A percentile compares a stretch with the other conserved stretches of the same genome.
Conservation (phyloP, 2,113 vertebrate genomes). For the Marcusenius ussheri region DNA sequence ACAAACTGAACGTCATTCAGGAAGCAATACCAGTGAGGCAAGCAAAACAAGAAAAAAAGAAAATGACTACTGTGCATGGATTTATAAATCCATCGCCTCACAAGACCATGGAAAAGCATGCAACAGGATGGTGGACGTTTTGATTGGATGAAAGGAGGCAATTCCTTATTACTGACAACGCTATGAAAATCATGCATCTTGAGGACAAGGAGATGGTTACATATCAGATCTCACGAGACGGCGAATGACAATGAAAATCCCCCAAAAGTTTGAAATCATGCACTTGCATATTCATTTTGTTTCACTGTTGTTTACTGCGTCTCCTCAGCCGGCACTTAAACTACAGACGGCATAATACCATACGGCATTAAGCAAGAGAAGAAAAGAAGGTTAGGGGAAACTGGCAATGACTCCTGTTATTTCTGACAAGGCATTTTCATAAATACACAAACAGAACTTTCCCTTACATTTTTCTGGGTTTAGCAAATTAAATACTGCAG, state of each 20-base stretch:
- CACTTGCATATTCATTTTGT: neutral
- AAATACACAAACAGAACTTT: neutral
- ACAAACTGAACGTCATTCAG: constrained; percentile 2
- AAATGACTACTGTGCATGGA: neutral
- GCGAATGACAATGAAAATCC: constrained; percentile 38
- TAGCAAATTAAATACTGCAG: neutral
- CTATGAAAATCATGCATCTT: neutral
- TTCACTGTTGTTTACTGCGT: neutral
- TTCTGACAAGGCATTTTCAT: neutral
- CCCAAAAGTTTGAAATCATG: constrained; percentile 49
- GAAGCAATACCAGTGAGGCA: neutral
- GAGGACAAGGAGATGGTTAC: neutral
- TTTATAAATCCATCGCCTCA: neutral
- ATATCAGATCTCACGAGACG: constrained; percentile 31
- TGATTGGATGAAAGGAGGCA: neutral
- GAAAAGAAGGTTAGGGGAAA: constrained; percentile 15
- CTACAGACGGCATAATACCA: neutral
- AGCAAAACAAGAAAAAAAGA: neutral
- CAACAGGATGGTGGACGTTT: constrained; percentile 10
- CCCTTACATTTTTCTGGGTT: neutral
- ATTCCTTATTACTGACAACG: neutral
- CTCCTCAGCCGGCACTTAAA: neutral
- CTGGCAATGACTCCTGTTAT: neutral
- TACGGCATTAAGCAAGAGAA: constrained; percentile 11
- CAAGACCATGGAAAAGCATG: constrained; percentile 1